These are phyloP conservation scores for Lucilia sericata DNA, from an alignment of 1,140 invertebrate species.

Conservation along the genomic window DNA sequence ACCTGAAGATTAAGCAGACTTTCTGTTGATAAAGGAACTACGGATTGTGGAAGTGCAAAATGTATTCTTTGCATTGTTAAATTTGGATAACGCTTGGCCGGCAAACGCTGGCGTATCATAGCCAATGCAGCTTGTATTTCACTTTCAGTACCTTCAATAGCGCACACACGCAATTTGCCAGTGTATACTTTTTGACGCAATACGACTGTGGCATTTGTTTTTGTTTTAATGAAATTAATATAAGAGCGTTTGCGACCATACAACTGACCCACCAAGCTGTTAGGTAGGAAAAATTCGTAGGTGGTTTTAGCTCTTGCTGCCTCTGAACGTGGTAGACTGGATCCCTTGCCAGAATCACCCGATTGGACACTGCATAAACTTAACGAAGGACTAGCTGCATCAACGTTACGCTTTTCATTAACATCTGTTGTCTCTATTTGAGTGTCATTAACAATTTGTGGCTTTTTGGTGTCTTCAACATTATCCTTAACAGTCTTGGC, in stretches of 20 bases:
- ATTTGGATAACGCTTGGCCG: conserved; percentile 80
- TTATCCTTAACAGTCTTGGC: neutral
- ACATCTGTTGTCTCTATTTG: conserved; percentile 40
- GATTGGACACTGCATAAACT: conserved; percentile 66
- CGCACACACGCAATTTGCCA: conserved; percentile 82
- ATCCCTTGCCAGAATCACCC: conserved; percentile 66
- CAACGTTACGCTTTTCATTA: conserved; percentile 62
- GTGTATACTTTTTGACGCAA: conserved; percentile 82
- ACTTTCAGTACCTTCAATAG: conserved; percentile 80
- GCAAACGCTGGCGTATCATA: conserved; percentile 87
- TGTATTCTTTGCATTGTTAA: conserved; percentile 84
- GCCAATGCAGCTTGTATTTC: conserved; percentile 84
- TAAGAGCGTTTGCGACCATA: conserved; percentile 88
- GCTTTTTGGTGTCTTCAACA: conserved; percentile 4
- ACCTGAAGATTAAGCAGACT: conserved; percentile 62
- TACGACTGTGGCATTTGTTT: conserved; percentile 81
- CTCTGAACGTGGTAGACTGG: conserved; percentile 64
- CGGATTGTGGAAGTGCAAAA: conserved; percentile 70
- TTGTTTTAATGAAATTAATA: conserved; percentile 83
- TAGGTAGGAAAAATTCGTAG: conserved; percentile 86
- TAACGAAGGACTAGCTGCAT: conserved; percentile 63
- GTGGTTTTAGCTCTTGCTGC: conserved; percentile 58
- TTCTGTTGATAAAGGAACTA: conserved; percentile 64
- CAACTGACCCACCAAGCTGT: conserved; percentile 83
- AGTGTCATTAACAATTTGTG: conserved; percentile 37